Evolutionary conservation across 2,113 vertebrate genomes (phyloP), one percentile per base, ranked within the genome.

Genomic region (Rutilus rutilus): DNA sequence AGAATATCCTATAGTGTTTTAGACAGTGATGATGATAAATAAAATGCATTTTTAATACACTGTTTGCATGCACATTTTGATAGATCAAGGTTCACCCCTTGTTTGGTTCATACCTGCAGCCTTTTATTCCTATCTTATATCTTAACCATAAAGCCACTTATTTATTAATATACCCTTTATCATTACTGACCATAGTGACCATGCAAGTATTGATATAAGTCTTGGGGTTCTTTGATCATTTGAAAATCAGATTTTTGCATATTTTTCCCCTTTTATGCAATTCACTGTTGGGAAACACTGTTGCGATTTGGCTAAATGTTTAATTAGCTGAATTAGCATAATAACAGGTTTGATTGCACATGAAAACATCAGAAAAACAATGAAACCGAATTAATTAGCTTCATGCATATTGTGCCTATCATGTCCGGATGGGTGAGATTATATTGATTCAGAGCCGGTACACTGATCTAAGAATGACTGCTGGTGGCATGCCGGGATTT

Each of bases 251-350:
- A 14, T 14, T 73, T 11, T 21, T 59, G 12, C 19, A 14, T 59
- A 59, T 78, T 59, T 59, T 23, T 14, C 39, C 50, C 27, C 10
- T 17, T 62, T 14, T 9, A 62, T 62, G 57, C 78, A 15, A 19
- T 79, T 45, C 15, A 62, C 78, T 62, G 57, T 60, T 19, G 23
- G 10, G 14, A 42, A 79, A 45, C 54, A 65, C 83, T 87, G 45
- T 71, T 90, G 86, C 78, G 47, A 82, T 88, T 82, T 91, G 79
- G 89, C 59, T 84, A 77, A 82, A 6, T 90, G 78, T 91, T 90
- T 90, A 89, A 92, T 92, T 92, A 87, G 59, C 23, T n/a, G 71
- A 65, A 91, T 92, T 92, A 89, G 73, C 87, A 87, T 90, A 77
- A 94, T 93, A 91, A 67, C 89, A 85, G 80, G 79, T 64, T 86